Conservation (phyloP, 2,888 invertebrate genomes). For the Rhagophthalmus giganteus region DNA sequence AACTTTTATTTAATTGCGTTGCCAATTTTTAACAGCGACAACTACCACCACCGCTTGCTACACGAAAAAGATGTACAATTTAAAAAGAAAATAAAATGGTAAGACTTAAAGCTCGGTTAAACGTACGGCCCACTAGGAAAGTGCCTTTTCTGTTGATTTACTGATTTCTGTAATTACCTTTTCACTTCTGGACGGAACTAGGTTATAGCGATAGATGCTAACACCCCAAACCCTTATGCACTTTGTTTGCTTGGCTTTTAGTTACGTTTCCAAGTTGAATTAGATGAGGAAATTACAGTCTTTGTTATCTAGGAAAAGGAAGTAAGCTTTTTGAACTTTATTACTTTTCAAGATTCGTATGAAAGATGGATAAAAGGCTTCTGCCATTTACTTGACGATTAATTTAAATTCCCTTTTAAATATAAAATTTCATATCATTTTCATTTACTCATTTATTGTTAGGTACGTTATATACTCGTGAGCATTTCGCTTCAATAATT, state of each 20-base stretch:
- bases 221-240: conserved; percentile 17
- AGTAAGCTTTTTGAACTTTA: conserved; percentile 31
- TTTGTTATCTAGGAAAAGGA: conserved; percentile 28
- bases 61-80: neutral
- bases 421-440: no score
- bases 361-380: conserved; percentile 17
- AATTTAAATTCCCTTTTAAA: conserved; percentile 17
- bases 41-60: no score
- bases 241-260: conserved; percentile 29
- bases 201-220: conserved; percentile 21
- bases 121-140: conserved; percentile 18
- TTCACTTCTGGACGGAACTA: conserved; percentile 22
- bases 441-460: conserved; percentile 3
- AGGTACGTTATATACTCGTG: conserved; percentile 1
- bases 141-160: conserved; percentile 30
- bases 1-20: no score
- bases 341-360: conserved; percentile 26
- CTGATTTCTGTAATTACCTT: conserved; percentile 33
- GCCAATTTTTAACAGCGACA: no score
- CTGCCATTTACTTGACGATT: conserved; percentile 14
- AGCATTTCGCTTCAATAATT: conserved; percentile 6
- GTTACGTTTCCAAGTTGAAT: conserved; percentile 31
- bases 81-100: conserved; percentile 8
- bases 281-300: conserved; percentile 31
- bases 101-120: conserved; percentile 13